phyloP scores from a whole-genome alignment of 2,113 vertebrate genomes.

The Pseudonaja textilis region DNA sequence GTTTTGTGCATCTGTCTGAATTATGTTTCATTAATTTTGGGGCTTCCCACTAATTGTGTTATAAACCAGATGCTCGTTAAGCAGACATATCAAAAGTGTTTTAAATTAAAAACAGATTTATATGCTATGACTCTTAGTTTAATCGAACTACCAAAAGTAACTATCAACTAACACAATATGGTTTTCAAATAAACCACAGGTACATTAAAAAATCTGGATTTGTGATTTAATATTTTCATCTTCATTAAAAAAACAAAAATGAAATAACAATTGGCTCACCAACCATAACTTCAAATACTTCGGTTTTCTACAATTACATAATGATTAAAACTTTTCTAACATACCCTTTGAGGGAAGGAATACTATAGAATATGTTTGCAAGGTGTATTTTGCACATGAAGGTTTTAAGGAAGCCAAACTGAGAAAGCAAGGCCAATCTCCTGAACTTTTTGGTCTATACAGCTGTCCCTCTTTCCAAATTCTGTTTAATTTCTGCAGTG shows the following conservation, averaged over 20 bases:
- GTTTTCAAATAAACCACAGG: not conserved
- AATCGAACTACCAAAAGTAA: not conserved
- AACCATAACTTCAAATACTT: not conserved
- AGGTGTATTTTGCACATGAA: not conserved
- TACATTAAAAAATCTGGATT: not conserved
- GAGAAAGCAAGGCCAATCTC: too few species aligned
- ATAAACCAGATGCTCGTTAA: not conserved
- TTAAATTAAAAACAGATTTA: not conserved
- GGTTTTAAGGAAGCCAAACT: not conserved
- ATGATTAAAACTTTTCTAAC: not conserved
- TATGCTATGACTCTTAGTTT: not conserved
- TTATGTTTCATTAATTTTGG: not conserved
- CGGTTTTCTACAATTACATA: not conserved
- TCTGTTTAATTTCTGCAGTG: conserved; percentile 96
- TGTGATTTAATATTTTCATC: not conserved
- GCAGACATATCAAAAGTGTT: not conserved
- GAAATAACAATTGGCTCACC: not conserved
- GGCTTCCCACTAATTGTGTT: not conserved
- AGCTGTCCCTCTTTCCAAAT: conserved; percentile 94
- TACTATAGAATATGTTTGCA: not conserved
- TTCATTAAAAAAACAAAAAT: not conserved
- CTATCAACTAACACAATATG: not conserved
- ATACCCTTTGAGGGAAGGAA: not conserved
- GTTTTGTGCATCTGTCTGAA: not conserved
- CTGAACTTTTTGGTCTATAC: conserved; percentile 63